Percentiles rank a stretch among this genome's conserved stretches.
phyloP scores from a whole-genome alignment of 92 coral and sea anemone species.

The Palythoa caribaeorum region DNA sequence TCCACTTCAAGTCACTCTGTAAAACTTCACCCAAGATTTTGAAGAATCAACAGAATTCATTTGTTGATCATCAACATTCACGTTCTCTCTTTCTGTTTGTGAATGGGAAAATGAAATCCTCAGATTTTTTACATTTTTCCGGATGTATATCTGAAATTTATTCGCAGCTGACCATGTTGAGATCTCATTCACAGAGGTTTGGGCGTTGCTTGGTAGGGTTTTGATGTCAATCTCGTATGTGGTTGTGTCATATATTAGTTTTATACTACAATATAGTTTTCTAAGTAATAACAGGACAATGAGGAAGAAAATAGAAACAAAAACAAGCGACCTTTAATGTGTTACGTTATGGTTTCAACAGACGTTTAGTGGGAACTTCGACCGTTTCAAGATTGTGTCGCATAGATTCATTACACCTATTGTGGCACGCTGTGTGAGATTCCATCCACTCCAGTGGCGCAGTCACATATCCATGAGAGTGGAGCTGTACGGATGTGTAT shows the following conservation, averaged over 20 bases:
- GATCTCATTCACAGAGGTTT: conserved; percentile 43
- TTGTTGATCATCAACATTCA: too few relatives aligned
- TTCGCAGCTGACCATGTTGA: neutral
- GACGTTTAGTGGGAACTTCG: conserved; percentile 78
- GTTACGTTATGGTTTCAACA: neutral
- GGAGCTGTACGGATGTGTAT: conserved; percentile 80
- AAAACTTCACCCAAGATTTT: too few relatives aligned
- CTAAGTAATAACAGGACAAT: too few relatives aligned
- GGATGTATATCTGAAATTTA: neutral
- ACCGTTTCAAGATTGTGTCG: conserved; percentile 67
- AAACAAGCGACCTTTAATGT: neutral
- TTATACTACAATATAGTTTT: too few relatives aligned
- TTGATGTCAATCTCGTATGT: too few relatives aligned
- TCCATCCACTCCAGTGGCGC: conserved; percentile 68
- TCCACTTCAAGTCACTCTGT: too few relatives aligned
- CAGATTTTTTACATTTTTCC: neutral
- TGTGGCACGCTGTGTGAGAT: conserved; percentile 69
- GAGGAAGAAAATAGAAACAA: too few relatives aligned
- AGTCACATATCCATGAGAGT: conserved; percentile 73
- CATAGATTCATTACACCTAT: conserved; percentile 76
- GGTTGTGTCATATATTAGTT: too few relatives aligned
- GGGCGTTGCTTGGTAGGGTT: neutral
- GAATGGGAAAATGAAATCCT: too few relatives aligned
- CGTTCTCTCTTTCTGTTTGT: too few relatives aligned
- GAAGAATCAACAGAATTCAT: too few relatives aligned